phyloP scores from a whole-genome alignment of 2,797 vertebrate genomes.

The Xenops minutus region DNA sequence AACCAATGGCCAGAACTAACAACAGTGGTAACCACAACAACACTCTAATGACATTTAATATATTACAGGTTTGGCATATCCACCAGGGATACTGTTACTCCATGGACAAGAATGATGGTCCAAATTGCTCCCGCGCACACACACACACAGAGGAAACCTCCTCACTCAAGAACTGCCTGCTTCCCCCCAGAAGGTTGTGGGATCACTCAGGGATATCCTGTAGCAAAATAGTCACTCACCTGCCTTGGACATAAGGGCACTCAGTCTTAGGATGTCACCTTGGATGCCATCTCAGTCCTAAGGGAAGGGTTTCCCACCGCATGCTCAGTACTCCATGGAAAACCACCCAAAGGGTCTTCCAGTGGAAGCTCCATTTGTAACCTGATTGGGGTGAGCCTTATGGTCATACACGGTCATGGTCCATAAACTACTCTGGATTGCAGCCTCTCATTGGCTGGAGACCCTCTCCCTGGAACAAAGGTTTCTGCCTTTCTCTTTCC shows the following conservation, averaged over 20 bases:
- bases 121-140: not conserved
- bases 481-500: not conserved
- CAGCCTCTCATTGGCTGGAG: too few species aligned
- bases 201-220: not conserved
- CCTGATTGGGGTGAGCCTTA: not conserved
- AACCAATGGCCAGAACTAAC: not conserved
- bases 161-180: not conserved
- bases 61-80: not conserved
- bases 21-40: not conserved
- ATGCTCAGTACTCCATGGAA: not conserved
- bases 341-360: not conserved
- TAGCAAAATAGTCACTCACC: not conserved
- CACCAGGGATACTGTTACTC: not conserved
- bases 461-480: not conserved
- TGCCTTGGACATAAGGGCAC: not conserved
- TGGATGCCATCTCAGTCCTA: not conserved
- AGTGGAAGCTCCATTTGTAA: not conserved
- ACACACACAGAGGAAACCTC: not conserved
- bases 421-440: too few species aligned
- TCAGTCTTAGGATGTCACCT: not conserved
- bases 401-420: not conserved
- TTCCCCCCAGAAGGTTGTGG: not conserved
- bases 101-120: not conserved
- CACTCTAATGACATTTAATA: not conserved
- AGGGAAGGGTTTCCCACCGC: not conserved